Percentiles rank a stretch among this genome's conserved stretches.
phyloP scores from a whole-genome alignment of 2,113 vertebrate species.

The Bos indicus region DNA sequence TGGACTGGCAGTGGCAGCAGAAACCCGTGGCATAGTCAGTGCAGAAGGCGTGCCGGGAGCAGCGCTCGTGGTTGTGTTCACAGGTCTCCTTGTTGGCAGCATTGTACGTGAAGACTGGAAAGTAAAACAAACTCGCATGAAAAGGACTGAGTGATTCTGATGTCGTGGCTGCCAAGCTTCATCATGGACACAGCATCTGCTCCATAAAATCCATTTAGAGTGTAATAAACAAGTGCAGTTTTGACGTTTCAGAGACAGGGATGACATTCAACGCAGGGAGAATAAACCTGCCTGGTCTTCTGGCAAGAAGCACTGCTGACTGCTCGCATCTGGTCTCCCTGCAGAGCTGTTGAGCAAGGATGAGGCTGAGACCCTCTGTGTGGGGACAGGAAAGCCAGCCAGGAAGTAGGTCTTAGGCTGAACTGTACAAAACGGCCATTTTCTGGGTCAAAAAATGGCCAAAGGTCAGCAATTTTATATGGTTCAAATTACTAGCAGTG shows the following conservation, averaged over 20 bases:
- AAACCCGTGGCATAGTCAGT: conserved; percentile 88
- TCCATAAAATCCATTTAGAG: neutral
- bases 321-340: neutral
- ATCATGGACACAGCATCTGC: neutral
- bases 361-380: neutral
- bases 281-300: neutral
- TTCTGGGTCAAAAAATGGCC: neutral
- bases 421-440: neutral
- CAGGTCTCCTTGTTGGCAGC: conserved; percentile 88
- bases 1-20: conserved; percentile 92
- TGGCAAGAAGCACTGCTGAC: neutral
- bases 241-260: neutral
- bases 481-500: neutral
- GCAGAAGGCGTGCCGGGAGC: conserved; percentile 91
- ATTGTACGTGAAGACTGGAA: conserved; percentile 86
- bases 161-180: fast-evolving
- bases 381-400: neutral
- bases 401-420: neutral
- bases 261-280: neutral
- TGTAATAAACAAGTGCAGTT: conserved; percentile 6
- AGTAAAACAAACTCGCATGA: neutral
- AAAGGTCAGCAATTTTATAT: neutral
- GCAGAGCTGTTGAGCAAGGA: neutral
- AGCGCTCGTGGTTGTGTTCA: conserved; percentile 80
- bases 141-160: neutral